phyloP scores from a whole-genome alignment of 2,888 invertebrate species.

The Drosophila paracracens region DNA sequence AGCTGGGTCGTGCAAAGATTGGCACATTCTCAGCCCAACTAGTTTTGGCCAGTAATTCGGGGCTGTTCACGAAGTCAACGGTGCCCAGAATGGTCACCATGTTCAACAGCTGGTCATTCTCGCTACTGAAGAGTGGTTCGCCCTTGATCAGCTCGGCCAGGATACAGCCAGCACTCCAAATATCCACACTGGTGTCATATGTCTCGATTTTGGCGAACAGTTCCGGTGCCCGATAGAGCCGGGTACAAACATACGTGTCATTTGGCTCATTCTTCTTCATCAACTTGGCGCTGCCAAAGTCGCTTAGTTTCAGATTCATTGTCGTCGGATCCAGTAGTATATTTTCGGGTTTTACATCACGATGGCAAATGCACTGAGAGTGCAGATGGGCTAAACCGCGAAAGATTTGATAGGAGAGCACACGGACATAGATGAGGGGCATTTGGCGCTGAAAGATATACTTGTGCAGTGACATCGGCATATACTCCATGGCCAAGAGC shows the following conservation, averaged over 20 bases:
- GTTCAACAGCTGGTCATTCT: constrained; percentile 98
- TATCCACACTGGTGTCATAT: constrained; percentile 97
- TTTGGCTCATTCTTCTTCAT: constrained; percentile 97
- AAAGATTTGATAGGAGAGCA: constrained; percentile 99
- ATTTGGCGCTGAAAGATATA: constrained; percentile 96
- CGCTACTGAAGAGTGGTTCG: constrained; percentile 97
- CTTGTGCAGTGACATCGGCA: constrained; percentile 87
- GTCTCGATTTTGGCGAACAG: constrained; percentile 99
- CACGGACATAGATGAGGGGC: constrained; percentile 99
- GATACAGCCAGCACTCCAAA: constrained; percentile 99
- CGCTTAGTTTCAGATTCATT: constrained; percentile 98
- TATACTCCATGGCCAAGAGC: constrained; percentile 99
- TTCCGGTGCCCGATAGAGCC: constrained; percentile 99
- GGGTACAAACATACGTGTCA: constrained; percentile 99
- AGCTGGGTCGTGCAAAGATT: constrained; percentile 98
- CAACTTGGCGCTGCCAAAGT: constrained; percentile 99
- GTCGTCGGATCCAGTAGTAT: constrained; percentile 97
- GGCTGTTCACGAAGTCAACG: constrained; percentile 93
- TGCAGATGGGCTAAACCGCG: constrained; percentile 99
- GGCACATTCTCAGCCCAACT: not conserved
- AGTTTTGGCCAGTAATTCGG: constrained; percentile 9
- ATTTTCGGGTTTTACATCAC: constrained; percentile 99
- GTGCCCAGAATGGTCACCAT: constrained; percentile 99
- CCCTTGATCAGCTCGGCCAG: constrained; percentile 98
- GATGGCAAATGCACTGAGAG: constrained; percentile 98